phyloP scores from a whole-genome alignment of 2,797 vertebrate species.

The Rhinatrema bivittatum region DNA sequence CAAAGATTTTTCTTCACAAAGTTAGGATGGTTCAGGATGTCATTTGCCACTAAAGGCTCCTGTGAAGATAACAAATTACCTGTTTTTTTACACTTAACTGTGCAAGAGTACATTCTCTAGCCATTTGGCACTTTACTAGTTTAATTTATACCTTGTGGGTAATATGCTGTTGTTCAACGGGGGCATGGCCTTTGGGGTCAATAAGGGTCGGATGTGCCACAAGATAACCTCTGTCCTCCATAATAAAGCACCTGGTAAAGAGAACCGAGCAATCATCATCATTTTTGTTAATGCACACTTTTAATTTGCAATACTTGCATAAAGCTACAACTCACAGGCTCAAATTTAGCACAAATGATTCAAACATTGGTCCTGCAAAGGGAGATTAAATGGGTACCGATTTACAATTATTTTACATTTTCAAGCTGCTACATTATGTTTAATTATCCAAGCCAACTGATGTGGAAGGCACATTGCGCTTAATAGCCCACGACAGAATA shows the following conservation, averaged over 20 bases:
- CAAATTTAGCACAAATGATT: too few species aligned
- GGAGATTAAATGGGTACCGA: too few species aligned
- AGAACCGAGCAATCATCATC: not conserved
- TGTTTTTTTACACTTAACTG: not conserved
- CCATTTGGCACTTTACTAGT: fast-evolving
- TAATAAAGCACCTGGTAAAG: slow-evolving; percentile 87
- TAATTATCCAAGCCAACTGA: too few species aligned
- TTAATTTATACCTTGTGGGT: slow-evolving; percentile 82
- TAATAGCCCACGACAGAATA: too few species aligned
- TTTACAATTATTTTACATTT: too few species aligned
- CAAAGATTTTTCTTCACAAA: slow-evolving; percentile 96
- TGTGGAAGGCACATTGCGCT: too few species aligned
- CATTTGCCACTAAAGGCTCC: slow-evolving; percentile 95
- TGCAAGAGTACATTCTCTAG: not conserved
- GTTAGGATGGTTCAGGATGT: slow-evolving; percentile 95
- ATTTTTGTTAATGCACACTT: not conserved
- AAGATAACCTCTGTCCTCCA: slow-evolving; percentile 96
- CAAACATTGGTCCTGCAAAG: too few species aligned
- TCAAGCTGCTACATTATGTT: too few species aligned
- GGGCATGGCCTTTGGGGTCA: slow-evolving; percentile 93
- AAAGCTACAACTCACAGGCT: too few species aligned
- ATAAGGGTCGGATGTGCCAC: slow-evolving; percentile 96
- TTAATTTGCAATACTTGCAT: too few species aligned
- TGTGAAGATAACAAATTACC: slow-evolving; percentile 24
- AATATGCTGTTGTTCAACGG: slow-evolving; percentile 95